Base-by-base conservation (phyloP, 30 jellyfish, hydroid and myxozoan genomes). In the Turritopsis dohrnii region DNA sequence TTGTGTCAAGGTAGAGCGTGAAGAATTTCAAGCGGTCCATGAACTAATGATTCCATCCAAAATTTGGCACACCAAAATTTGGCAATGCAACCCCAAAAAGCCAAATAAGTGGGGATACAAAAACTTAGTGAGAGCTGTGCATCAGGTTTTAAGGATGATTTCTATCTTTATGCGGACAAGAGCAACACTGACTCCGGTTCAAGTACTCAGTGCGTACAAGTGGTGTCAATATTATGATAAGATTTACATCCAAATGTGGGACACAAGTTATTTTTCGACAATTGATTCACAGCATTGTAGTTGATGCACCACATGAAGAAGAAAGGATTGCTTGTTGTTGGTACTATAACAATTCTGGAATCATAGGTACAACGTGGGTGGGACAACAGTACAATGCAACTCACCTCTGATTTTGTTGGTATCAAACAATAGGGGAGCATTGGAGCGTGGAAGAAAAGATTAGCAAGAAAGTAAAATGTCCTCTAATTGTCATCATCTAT, bases 101-200 rank as follows among this genome's bases (percentile, higher is more conserved):
- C 94, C 94, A 22, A n/a, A n/a, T 0, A 86, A 86, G 30, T 86
- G 94, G 80, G 94, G 89, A 4, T 86, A 79, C 72, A 86, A 86
- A 86, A 79, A 86, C 28, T 72, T 86, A 3, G 85, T 86, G 0
- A 29, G 94, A 80, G 94, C 90, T 23, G 94, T 28, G 81, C 90
- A 7, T 86, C 94, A 8, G 94, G 90, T 8, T 26, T 80, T 21
- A 86, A 79, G 90, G 79, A 86, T 31, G 94, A 86, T 52, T 86
- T 86, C 29, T 86, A 86, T 65, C 81, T 86, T 28, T 86, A 79
- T 77, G 81, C 94, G 8, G 86, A 90, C 5, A 86, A 76, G 65
- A 24, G n/a, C 18, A 52, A 54, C 1, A 52, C 52, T 65, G 84
- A 18, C 18, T 29, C 75, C 16, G n/a, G 8, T 9, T n/a, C 75